These are phyloP conservation scores for Steinernema hermaphroditum DNA, from an alignment of 2,888 invertebrate species.

Conservation along the genomic window DNA sequence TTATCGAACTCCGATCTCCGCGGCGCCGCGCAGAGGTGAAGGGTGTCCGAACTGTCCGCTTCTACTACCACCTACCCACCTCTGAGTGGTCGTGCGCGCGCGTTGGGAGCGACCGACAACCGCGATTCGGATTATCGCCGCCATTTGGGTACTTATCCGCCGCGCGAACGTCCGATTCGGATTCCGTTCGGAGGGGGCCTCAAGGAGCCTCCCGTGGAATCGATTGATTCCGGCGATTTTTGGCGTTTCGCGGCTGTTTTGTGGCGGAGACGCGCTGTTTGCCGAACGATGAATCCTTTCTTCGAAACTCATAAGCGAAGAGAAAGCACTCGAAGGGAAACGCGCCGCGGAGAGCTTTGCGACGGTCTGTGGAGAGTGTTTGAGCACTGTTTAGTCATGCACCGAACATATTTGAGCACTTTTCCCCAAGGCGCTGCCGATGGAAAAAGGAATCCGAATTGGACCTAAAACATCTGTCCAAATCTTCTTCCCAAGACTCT, in stretches of 20 bases:
- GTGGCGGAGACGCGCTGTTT: slow-evolving; percentile 8
- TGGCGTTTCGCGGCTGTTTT: background rate
- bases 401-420: too few species aligned
- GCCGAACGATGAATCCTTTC: slow-evolving; percentile 9
- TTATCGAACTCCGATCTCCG: slow-evolving; percentile 15
- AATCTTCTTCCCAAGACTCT: too few species aligned
- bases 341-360: too few species aligned
- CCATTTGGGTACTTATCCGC: slow-evolving; percentile 1
- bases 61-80: slow-evolving; percentile 2
- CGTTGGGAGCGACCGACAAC: background rate
- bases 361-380: too few species aligned
- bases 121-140: background rate
- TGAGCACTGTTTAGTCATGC: too few species aligned
- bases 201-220: too few species aligned
- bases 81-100: slow-evolving; percentile 2
- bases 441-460: too few species aligned
- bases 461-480: too few species aligned
- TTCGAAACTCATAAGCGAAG: slow-evolving; percentile 18
- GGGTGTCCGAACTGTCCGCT: slow-evolving; percentile 16
- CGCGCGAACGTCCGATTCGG: background rate
- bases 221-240: slow-evolving; percentile 20
- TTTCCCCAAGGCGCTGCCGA: too few species aligned
- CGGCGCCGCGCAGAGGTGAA: background rate
- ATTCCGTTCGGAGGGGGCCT: too few species aligned
- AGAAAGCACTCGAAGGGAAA: slow-evolving; percentile 5